Evolutionary conservation across 2,113 vertebrate genomes (phyloP).

Genomic region (Carassius carassius): DNA sequence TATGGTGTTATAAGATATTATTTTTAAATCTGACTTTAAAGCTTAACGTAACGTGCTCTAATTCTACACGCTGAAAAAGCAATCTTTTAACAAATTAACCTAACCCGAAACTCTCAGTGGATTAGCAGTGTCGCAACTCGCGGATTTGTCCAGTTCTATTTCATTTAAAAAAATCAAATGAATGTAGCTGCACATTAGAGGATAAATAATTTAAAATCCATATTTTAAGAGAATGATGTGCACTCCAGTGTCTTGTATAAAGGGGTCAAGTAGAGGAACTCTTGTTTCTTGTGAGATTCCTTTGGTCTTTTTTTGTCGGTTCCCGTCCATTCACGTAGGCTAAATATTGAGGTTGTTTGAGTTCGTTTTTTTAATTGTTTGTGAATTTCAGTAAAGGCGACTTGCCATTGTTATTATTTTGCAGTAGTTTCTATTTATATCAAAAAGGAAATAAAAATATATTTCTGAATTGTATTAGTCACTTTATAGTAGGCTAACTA

Average conservation of each 20-base stretch:
- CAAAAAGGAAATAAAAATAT: neutral
- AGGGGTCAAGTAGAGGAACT: neutral
- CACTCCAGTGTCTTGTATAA: neutral
- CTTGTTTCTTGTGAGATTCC: neutral
- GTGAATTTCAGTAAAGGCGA: too few species aligned
- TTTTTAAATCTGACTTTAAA: neutral
- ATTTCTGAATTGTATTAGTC: neutral
- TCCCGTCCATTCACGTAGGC: neutral
- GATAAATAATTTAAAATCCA: neutral
- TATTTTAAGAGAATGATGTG: neutral
- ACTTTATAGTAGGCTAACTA: too few species aligned
- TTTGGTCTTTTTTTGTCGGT: neutral
- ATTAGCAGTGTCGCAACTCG: neutral
- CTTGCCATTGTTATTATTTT: neutral
- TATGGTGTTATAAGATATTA: neutral
- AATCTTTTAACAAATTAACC: neutral
- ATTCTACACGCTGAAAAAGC: neutral
- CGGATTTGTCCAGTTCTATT: neutral
- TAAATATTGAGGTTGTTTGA: neutral
- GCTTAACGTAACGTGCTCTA: neutral
- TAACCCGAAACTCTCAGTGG: neutral
- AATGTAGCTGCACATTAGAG: neutral
- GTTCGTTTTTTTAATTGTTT: too few species aligned
- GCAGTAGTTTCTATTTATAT: neutral
- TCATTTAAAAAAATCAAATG: neutral